phyloP scores from a whole-genome alignment of 2,797 vertebrate species.

The Coreius guichenoti region DNA sequence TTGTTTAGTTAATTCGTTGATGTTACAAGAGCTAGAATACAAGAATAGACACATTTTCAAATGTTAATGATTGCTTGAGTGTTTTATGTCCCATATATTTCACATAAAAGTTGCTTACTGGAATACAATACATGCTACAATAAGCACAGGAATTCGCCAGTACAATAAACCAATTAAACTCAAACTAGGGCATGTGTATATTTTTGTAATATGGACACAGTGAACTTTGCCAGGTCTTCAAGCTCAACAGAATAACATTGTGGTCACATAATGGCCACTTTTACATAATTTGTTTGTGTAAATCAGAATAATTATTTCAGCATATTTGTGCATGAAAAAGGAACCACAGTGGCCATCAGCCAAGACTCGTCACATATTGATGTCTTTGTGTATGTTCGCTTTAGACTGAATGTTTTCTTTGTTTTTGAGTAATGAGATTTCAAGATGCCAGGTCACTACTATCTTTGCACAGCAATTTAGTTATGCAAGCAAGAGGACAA shows the following conservation, averaged over 20 bases:
- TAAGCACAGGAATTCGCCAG: background rate
- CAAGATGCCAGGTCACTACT: slow-evolving; percentile 3
- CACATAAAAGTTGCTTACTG: background rate
- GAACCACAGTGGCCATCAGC: slow-evolving; percentile 16
- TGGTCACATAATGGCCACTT: slow-evolving; percentile 30
- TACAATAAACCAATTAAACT: slow-evolving; percentile 30
- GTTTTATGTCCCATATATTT: background rate
- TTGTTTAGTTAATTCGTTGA: background rate
- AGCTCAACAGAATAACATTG: slow-evolving; percentile 7
- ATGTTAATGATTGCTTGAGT: background rate
- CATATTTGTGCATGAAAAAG: slow-evolving; percentile 48
- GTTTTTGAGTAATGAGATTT: slow-evolving; percentile 48
- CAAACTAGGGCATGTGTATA: slow-evolving; percentile 36
- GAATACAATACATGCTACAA: background rate
- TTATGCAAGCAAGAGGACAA: slow-evolving; percentile 39
- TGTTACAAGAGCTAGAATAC: background rate
- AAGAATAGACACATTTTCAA: background rate
- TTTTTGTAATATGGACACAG: slow-evolving; percentile 28
- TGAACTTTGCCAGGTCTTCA: slow-evolving; percentile 41
- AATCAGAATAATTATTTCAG: slow-evolving; percentile 45
- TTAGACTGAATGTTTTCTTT: slow-evolving; percentile 51
- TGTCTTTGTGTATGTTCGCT: slow-evolving; percentile 28
- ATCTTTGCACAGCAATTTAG: slow-evolving; percentile 5
- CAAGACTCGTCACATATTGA: slow-evolving; percentile 34
- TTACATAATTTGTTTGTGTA: slow-evolving; percentile 39